Evolutionary conservation across 2,797 vertebrate species (phyloP).

Genomic region (Eulemur coronatus): DNA sequence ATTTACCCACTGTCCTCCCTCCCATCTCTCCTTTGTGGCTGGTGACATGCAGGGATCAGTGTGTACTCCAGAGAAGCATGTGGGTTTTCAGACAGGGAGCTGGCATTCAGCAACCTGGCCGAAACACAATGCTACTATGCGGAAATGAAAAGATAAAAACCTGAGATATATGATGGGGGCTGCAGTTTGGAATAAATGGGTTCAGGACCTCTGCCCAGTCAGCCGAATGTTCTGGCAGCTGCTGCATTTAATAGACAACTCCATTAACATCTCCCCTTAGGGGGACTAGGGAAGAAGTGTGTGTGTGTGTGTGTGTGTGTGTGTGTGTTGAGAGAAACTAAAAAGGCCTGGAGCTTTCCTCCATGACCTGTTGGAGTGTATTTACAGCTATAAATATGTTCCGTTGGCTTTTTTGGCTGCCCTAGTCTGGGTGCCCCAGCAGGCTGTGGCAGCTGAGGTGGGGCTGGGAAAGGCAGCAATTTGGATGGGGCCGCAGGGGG

Average conservation of each 20-base stretch:
- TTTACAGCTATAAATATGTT: constrained; percentile 21
- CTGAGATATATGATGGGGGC: constrained; percentile 34
- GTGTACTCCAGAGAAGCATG: neutral
- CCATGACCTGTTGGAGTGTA: neutral
- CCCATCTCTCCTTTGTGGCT: neutral
- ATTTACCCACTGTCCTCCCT: neutral
- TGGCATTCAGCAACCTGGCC: constrained; percentile 42
- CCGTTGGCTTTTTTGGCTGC: neutral
- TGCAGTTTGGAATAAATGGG: constrained; percentile 65
- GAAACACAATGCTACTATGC: constrained; percentile 7
- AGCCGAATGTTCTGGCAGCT: constrained; percentile 32
- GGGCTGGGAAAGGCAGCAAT: neutral
- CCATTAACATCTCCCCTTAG: constrained; percentile 57
- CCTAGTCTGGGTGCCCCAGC: neutral
- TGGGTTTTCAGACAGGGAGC: neutral
- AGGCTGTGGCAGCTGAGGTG: neutral
- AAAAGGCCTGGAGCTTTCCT: neutral
- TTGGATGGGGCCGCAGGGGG: neutral
- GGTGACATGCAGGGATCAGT: neutral
- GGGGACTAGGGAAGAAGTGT: neutral
- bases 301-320: neutral
- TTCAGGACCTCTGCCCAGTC: constrained; percentile 67
- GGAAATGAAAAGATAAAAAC: constrained; percentile 67
- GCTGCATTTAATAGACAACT: constrained; percentile 55
- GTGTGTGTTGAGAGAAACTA: neutral